A percentile compares a stretch with the other conserved stretches of the same genome.
Evolutionary conservation across 2,113 vertebrate genomes (phyloP).

Genomic region (Oreocharis arfaki): DNA sequence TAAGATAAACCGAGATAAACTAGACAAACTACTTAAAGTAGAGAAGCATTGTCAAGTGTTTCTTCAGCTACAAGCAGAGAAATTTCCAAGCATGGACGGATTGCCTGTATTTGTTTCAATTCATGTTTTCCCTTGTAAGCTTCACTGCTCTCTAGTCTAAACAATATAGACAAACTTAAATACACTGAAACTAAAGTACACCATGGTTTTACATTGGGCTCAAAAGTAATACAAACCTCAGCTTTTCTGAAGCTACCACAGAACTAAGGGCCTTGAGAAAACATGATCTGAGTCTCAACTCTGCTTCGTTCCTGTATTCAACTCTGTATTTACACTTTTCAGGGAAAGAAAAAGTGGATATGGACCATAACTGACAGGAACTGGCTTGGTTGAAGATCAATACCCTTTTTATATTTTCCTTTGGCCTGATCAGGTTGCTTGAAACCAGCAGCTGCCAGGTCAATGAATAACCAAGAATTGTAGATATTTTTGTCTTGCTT

Average conservation of each 20-base stretch:
- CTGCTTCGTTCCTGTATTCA: background rate
- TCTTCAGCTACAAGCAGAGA: background rate
- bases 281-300: fast-evolving
- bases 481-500: conserved; percentile 92
- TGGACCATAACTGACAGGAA: conserved; percentile 68
- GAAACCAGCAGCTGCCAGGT: conserved; percentile 83
- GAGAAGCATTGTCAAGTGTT: background rate
- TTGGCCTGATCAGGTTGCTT: conserved; percentile 86
- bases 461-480: conserved; percentile 94
- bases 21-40: background rate
- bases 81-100: background rate
- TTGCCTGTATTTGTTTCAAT: background rate
- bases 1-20: background rate
- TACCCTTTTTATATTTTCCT: conserved; percentile 83
- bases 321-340: background rate
- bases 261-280: background rate
- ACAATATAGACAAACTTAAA: background rate
- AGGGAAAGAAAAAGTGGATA: background rate
- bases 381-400: conserved; percentile 85
- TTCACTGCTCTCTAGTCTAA: background rate
- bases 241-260: background rate
- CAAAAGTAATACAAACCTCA: background rate
- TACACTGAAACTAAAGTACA: background rate
- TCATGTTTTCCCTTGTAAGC: background rate
- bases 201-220: background rate